These are phyloP conservation scores for Peromyscus eremicus DNA, from an alignment of 2,797 vertebrate species.

Conservation along the genomic window DNA sequence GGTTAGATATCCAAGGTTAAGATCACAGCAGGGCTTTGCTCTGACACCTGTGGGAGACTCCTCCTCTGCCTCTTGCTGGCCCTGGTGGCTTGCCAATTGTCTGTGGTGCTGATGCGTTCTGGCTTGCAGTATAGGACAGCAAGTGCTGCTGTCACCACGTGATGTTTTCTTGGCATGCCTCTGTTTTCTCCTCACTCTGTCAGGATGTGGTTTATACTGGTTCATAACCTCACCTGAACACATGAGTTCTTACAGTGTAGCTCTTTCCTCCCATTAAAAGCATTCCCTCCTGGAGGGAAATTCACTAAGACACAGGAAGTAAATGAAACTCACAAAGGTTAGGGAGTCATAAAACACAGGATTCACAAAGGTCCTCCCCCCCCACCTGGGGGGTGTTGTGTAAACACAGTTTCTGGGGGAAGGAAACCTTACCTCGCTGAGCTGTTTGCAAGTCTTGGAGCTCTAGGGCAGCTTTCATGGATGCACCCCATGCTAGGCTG, in stretches of 20 bases:
- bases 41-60: too few relatives aligned
- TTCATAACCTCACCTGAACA: neutral
- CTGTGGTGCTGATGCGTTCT: too few relatives aligned
- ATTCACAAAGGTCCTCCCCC: neutral
- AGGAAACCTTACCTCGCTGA: neutral
- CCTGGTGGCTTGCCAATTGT: neutral
- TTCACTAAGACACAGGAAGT: neutral
- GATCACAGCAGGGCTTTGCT: too few relatives aligned
- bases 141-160: accelerated
- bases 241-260: neutral
- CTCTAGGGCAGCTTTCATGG: neutral
- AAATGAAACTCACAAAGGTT: neutral
- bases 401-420: neutral
- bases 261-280: neutral
- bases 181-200: neutral
- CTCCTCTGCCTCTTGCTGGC: neutral
- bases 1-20: neutral
- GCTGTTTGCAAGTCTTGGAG: neutral
- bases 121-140: accelerated
- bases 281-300: neutral
- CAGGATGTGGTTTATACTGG: neutral
- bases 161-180: neutral
- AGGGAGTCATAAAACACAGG: neutral
- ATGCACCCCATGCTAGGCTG: neutral
- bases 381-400: too few relatives aligned